Conservation (phyloP, 35 echinoderm and acorn worm species). For the Lytechinus variegatus region DNA sequence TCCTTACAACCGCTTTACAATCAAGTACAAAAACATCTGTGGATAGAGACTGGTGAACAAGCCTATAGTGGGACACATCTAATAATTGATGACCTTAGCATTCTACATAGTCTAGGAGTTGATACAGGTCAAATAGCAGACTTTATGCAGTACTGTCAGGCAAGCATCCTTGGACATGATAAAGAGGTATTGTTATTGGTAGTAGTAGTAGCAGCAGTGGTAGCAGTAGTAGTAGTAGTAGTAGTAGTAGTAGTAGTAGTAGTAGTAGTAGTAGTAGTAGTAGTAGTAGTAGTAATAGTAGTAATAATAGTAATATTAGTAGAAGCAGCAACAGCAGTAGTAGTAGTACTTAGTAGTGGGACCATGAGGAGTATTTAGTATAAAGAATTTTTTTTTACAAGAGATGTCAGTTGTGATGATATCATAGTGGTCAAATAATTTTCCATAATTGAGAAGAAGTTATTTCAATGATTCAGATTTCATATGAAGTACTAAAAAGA, state of each 20-base stretch:
- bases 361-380: no score
- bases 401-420: no score
- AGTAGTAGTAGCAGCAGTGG: not conserved
- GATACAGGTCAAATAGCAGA: conserved; percentile 38
- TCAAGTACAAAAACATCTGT: not conserved
- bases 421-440: no score
- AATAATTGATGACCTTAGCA: conserved; percentile 60
- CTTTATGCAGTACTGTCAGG: conserved; percentile 63
- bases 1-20: conserved; percentile 56
- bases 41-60: conserved; percentile 17
- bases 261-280: no score
- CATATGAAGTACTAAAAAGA: no score
- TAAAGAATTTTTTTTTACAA: no score
- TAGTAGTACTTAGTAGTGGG: not conserved
- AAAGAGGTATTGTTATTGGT: not conserved
- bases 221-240: not conserved
- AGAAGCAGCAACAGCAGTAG: no score
- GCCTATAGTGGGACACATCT: not conserved
- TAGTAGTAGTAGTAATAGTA: no score
- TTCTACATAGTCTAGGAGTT: conserved; percentile 49
- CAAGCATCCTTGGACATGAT: not conserved
- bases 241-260: no score
- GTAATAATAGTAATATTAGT: no score
- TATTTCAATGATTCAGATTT: no score
- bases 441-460: no score